Conservation (phyloP, 2,888 invertebrate genomes). For the Tanypteryx hageni region DNA sequence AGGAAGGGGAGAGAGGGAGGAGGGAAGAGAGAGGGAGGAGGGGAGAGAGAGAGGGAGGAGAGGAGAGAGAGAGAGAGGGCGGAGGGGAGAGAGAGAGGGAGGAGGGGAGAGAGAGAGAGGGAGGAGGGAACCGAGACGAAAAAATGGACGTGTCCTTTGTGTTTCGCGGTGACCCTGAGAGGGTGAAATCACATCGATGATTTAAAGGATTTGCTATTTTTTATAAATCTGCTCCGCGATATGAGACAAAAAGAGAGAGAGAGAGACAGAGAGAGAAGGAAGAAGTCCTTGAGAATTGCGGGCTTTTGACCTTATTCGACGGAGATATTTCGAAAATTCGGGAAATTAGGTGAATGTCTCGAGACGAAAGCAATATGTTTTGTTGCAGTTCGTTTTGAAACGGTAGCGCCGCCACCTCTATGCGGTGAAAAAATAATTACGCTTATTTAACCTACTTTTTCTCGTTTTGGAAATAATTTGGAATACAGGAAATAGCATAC, state of each 20-base stretch:
- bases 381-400: too few relatives aligned
- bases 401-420: too few relatives aligned
- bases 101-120: background rate
- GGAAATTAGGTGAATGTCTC: background rate
- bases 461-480: too few relatives aligned
- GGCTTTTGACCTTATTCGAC: background rate
- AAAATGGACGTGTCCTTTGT: background rate
- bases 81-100: too few relatives aligned
- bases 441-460: too few relatives aligned
- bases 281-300: background rate
- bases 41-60: background rate
- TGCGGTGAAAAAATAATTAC: too few relatives aligned
- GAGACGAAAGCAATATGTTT: background rate
- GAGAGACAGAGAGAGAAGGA: background rate
- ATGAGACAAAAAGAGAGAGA: background rate
- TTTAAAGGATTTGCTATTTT: background rate
- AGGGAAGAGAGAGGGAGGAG: too few relatives aligned
- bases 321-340: background rate
- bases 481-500: too few relatives aligned
- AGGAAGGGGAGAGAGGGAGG: background rate
- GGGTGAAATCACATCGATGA: conserved; percentile 19
- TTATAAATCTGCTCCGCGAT: background rate
- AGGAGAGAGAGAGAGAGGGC: background rate
- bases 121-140: background rate
- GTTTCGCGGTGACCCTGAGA: conserved; percentile 1